Evolutionary conservation across 2,888 invertebrate species (phyloP).

Genomic region (Antheraea assamensis): DNA sequence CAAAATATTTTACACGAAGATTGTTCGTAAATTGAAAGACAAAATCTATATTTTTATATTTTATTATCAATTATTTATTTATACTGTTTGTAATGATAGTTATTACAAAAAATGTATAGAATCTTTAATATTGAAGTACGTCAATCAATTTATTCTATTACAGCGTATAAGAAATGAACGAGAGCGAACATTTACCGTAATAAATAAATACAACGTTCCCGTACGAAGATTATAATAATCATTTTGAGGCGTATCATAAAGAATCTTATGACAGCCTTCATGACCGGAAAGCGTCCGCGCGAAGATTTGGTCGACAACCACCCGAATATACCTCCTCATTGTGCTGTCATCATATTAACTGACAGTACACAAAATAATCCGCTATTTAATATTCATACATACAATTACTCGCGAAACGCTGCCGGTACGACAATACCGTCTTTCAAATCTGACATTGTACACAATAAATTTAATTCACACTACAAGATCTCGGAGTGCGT

Average conservation of each 20-base stretch:
- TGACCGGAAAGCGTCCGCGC: constrained; percentile 50
- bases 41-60: too few species aligned
- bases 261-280: constrained; percentile 55
- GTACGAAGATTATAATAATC: constrained; percentile 29
- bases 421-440: constrained; percentile 60
- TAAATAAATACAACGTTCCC: constrained; percentile 12
- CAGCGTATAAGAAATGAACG: neutral
- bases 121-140: neutral
- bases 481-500: constrained; percentile 36
- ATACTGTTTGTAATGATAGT: too few species aligned
- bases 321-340: constrained; percentile 68
- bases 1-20: too few species aligned
- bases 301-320: constrained; percentile 62
- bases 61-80: too few species aligned
- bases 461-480: constrained; percentile 66
- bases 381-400: constrained; percentile 72
- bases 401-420: constrained; percentile 68
- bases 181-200: constrained; percentile 6
- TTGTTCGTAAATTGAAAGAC: too few species aligned
- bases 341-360: constrained; percentile 76
- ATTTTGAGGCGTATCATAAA: constrained; percentile 26
- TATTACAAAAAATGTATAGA: too few species aligned
- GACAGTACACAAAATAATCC: constrained; percentile 78
- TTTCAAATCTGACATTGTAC: constrained; percentile 50
- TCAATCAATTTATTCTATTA: neutral